phyloP scores from a whole-genome alignment of 2,888 invertebrate species.

The Noctua comes region DNA sequence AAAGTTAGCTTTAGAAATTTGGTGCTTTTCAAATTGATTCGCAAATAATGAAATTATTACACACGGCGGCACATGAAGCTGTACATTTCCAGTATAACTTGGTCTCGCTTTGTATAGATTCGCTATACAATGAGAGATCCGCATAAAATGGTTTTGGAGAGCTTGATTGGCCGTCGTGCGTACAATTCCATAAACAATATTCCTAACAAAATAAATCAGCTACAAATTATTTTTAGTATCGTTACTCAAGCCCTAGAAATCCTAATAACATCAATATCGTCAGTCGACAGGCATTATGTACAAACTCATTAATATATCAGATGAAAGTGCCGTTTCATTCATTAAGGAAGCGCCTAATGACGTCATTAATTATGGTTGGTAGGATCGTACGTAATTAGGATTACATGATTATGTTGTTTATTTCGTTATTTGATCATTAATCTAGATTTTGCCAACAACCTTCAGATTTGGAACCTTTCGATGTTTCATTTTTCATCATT shows the following conservation, averaged over 20 bases:
- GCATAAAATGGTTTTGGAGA: too few relatives aligned
- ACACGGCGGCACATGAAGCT: too few relatives aligned
- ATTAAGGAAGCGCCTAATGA: constrained; percentile 52
- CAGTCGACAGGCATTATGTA: constrained; percentile 35
- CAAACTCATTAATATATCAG: constrained; percentile 45
- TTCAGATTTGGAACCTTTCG: neutral
- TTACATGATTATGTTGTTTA: constrained; percentile 30
- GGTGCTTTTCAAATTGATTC: neutral
- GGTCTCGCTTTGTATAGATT: too few relatives aligned
- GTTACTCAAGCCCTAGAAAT: constrained; percentile 7
- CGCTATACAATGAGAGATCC: too few relatives aligned
- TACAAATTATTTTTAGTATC: neutral
- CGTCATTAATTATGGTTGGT: constrained; percentile 46
- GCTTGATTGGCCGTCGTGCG: too few relatives aligned
- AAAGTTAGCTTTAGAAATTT: neutral
- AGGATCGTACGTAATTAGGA: constrained; percentile 33
- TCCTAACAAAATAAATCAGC: neutral
- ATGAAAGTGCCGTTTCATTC: constrained; percentile 43
- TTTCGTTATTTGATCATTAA: constrained; percentile 3
- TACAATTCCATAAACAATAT: too few relatives aligned
- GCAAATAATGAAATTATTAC: neutral
- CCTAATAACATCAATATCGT: constrained; percentile 31
- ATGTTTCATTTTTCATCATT: neutral
- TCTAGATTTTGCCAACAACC: neutral
- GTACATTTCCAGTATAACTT: too few relatives aligned